Percentiles rank a stretch among this genome's conserved stretches.
Evolutionary conservation across 2,797 vertebrate species (phyloP).

Genomic region (Thalassophryne amazonica): DNA sequence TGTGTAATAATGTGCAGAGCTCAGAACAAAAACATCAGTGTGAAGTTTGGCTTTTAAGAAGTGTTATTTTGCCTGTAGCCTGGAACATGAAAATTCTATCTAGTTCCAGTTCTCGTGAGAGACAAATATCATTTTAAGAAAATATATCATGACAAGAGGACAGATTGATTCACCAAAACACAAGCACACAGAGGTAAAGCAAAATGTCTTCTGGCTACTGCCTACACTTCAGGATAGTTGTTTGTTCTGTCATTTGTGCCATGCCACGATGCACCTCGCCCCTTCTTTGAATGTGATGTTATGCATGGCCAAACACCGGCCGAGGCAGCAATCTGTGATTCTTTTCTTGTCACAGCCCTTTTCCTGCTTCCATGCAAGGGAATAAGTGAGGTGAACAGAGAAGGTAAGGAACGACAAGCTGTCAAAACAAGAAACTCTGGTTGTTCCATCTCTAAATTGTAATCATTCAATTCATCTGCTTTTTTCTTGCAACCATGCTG

Average conservation of each 20-base stretch:
- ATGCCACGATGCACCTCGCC: constrained; percentile 29
- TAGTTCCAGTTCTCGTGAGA: background rate
- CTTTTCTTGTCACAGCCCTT: constrained; percentile 68
- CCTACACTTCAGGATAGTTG: constrained; percentile 24
- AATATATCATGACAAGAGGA: background rate
- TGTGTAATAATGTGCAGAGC: too few relatives aligned
- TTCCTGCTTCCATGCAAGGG: constrained; percentile 53
- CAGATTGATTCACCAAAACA: background rate
- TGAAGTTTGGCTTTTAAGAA: too few relatives aligned
- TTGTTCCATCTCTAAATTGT: background rate
- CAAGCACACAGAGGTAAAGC: background rate
- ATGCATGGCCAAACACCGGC: constrained; percentile 48
- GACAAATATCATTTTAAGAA: background rate
- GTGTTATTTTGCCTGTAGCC: background rate
- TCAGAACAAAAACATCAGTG: too few relatives aligned
- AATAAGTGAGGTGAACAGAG: constrained; percentile 29
- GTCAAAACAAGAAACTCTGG: constrained; percentile 18
- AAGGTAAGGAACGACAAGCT: constrained; percentile 25
- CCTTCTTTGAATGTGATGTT: constrained; percentile 49
- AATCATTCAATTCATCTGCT: constrained; percentile 1
- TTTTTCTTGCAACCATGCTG: background rate
- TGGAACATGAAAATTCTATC: background rate
- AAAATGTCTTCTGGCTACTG: constrained; percentile 6
- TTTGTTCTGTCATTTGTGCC: constrained; percentile 33
- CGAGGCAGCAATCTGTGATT: constrained; percentile 68